Evolutionary conservation across 2,797 vertebrate genomes (phyloP).

Genomic region (Furcifer pardalis): DNA sequence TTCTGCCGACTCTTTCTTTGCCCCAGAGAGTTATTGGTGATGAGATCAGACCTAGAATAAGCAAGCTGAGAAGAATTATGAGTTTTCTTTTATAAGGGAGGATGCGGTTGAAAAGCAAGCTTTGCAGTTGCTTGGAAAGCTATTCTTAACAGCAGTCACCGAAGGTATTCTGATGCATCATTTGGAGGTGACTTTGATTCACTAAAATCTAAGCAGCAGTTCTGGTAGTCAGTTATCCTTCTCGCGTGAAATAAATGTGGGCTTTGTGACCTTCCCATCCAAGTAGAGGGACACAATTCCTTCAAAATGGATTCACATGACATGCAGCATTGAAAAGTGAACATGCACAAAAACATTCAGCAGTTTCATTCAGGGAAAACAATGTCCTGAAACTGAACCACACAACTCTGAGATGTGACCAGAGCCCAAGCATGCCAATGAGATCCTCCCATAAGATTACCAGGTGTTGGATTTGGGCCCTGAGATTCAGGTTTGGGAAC

Average conservation of each 20-base stretch:
- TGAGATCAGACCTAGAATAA: slow-evolving; percentile 47
- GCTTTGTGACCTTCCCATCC: neutral
- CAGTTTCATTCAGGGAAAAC: slow-evolving; percentile 12
- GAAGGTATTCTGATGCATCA: rapidly evolving
- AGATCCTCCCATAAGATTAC: neutral
- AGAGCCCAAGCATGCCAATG: neutral
- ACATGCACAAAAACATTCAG: neutral
- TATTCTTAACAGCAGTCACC: neutral
- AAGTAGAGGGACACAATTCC: neutral
- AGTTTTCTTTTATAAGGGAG: slow-evolving; percentile 41
- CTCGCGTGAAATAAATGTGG: neutral
- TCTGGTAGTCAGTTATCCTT: neutral
- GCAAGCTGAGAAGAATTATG: slow-evolving; percentile 47
- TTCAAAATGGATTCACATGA: neutral
- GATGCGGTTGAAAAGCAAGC: slow-evolving; percentile 1
- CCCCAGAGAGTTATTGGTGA: slow-evolving; percentile 48
- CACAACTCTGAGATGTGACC: neutral
- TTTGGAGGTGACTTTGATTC: neutral
- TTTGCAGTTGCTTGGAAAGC: neutral
- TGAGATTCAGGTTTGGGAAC: too few species aligned
- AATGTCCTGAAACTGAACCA: neutral
- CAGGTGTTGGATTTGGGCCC: neutral
- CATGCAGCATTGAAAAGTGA: neutral
- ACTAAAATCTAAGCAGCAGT: rapidly evolving
- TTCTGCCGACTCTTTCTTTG: slow-evolving; percentile 50